Evolutionary conservation across 2,113 vertebrate genomes (phyloP), one percentile per base, ranked within the genome.

Genomic region (Nettapus auritus): DNA sequence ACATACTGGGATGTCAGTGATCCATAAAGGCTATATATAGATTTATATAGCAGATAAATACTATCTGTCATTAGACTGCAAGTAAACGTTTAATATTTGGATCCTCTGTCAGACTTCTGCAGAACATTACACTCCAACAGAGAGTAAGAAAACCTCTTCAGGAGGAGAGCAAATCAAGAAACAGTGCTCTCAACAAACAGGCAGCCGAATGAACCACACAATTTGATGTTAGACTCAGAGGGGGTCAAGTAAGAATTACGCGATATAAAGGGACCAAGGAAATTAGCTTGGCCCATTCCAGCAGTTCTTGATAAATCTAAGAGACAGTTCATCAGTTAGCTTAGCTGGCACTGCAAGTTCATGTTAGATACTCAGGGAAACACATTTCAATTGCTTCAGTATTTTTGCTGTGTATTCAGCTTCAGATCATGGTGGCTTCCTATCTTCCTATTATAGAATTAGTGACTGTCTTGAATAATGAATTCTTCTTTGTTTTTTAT

Each of bases 1-100:
- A 78, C 68, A 69, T 84, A 92, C 69, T 88, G 83, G 76, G 80
- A 92, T 90, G 73, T 50, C 88, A 95, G 89, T 79, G 94, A 88
- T 82, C 82, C 90, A 83, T 90, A 91, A 95, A 92, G 38, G 56
- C 76, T 93, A 88, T 95, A 81, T 95, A 88, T 93, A 88, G 90
- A 84, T 92, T 93, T 92, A 94, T 91, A 82, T 38, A 83, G 73
- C 44, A 90, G 77, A 92, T 75, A 94, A 95, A 94, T 88, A 71
- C n/a, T 90, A 40, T 53, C 26, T 94, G 82, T 93, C 80, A 88
- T 90, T 95, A 93, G 82, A 53, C 2, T 0, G 34, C 36, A 95
- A 88, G 71, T 40, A 86, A 84, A 71, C 76, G 44, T 83, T 90
- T 88, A 93, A 75, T 78, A 93, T 91, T 93, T 92, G 66, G 79